These are phyloP conservation scores for Malachius bipustulatus DNA, from an alignment of 2,888 invertebrate species.

Conservation along the genomic window DNA sequence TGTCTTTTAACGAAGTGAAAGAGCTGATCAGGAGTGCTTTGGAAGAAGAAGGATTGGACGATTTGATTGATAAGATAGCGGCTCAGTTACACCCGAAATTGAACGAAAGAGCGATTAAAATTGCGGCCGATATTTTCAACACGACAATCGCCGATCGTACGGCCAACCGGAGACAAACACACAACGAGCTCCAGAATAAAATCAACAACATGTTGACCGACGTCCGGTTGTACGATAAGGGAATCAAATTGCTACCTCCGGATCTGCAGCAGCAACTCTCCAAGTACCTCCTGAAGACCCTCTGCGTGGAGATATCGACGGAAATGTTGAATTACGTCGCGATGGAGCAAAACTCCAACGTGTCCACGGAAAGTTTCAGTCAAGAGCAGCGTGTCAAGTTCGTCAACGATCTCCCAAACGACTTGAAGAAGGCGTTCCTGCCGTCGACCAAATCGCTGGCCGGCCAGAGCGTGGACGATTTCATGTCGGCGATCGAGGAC, in stretches of 20 bases:
- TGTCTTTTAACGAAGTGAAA: conserved; percentile 55
- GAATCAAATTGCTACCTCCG: conserved; percentile 50
- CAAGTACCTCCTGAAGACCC: conserved; percentile 74
- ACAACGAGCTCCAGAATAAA: conserved; percentile 72
- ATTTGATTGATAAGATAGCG: conserved; percentile 57
- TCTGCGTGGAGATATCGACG: conserved; percentile 71
- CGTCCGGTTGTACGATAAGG: conserved; percentile 69
- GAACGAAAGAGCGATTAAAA: conserved; percentile 49
- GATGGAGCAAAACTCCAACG: conserved; percentile 54
- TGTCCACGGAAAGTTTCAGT: conserved; percentile 43
- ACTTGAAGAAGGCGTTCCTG: conserved; percentile 52
- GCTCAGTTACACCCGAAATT: conserved; percentile 56
- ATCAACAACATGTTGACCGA: conserved; percentile 64
- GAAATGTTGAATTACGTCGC: conserved; percentile 70
- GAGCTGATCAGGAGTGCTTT: conserved; percentile 46
- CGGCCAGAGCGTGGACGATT: conserved; percentile 64
- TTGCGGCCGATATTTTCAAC: conserved; percentile 64
- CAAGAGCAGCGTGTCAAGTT: conserved; percentile 60
- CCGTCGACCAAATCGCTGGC: conserved; percentile 57
- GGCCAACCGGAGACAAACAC: conserved; percentile 60
- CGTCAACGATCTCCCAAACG: conserved; percentile 53
- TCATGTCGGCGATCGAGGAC: conserved; percentile 61
- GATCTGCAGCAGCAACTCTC: conserved; percentile 56
- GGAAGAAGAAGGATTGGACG: conserved; percentile 62
- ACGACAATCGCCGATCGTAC: conserved; percentile 60